Conservation (phyloP, 2,888 invertebrate species). For the Stenodema calcarata region DNA sequence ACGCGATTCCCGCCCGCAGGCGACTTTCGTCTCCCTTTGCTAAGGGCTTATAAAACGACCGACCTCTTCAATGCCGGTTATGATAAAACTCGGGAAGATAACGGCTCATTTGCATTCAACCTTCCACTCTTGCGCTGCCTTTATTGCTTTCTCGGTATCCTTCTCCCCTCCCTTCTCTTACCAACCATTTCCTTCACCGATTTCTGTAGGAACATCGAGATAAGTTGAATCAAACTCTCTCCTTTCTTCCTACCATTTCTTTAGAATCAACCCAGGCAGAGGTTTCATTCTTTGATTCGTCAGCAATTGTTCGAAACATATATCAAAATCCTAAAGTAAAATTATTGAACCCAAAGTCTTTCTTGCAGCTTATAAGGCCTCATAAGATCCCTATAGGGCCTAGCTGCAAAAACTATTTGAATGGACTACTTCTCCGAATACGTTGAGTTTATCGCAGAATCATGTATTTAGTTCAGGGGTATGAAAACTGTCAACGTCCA, state of each 20-base stretch:
- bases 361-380: no score
- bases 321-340: not conserved
- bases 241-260: not conserved
- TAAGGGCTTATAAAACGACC: conserved; percentile 29
- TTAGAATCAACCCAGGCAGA: not conserved
- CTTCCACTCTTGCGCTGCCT: conserved; percentile 7
- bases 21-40: not conserved
- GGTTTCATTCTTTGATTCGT: not conserved
- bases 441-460: no score
- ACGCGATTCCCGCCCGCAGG: not conserved
- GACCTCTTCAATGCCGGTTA: conserved; percentile 40
- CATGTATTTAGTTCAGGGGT: no score
- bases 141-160: conserved; percentile 24
- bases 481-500: no score
- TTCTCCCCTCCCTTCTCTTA: not conserved
- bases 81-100: conserved; percentile 33
- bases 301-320: not conserved
- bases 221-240: not conserved
- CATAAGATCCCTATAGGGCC: no score
- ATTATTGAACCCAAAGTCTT: no score
- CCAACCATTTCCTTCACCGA: not conserved
- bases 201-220: not conserved
- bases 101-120: conserved; percentile 42
- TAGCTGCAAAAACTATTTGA: no score
- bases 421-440: no score